These are phyloP conservation scores for Latheticus oryzae DNA, from an alignment of 2,888 invertebrate species.

Conservation along the genomic window DNA sequence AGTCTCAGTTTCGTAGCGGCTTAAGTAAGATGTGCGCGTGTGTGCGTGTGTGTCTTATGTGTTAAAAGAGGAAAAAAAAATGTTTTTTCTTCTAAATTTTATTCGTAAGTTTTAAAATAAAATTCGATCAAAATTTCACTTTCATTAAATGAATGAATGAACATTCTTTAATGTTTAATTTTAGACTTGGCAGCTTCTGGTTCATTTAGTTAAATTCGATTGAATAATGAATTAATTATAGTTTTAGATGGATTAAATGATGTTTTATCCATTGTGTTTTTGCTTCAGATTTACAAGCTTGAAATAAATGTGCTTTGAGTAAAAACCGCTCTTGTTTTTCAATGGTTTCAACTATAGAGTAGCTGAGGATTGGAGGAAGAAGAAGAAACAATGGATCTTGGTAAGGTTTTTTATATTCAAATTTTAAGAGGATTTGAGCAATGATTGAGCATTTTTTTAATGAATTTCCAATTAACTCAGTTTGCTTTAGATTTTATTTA, in stretches of 20 bases:
- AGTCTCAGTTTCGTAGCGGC: slow-evolving; percentile 31
- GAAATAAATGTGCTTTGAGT: slow-evolving; percentile 36
- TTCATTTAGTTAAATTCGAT: too few relatives aligned
- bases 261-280: too few relatives aligned
- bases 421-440: slow-evolving; percentile 44
- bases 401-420: slow-evolving; percentile 60
- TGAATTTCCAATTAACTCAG: too few relatives aligned
- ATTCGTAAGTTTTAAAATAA: too few relatives aligned
- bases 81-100: too few relatives aligned
- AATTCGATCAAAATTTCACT: too few relatives aligned
- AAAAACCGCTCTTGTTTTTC: slow-evolving; percentile 50
- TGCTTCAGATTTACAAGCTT: slow-evolving; percentile 33
- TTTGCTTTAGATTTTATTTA: too few relatives aligned
- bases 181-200: too few relatives aligned
- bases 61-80: background rate
- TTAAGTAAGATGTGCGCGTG: slow-evolving; percentile 27
- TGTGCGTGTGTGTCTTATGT: slow-evolving; percentile 1
- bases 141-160: too few relatives aligned
- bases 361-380: slow-evolving; percentile 20
- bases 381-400: slow-evolving; percentile 61
- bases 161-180: too few relatives aligned
- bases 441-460: background rate
- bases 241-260: too few relatives aligned
- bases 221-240: too few relatives aligned
- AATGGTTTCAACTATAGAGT: slow-evolving; percentile 17